phyloP scores from a whole-genome alignment of 2,888 invertebrate species.

The Teleogryllus oceanicus region DNA sequence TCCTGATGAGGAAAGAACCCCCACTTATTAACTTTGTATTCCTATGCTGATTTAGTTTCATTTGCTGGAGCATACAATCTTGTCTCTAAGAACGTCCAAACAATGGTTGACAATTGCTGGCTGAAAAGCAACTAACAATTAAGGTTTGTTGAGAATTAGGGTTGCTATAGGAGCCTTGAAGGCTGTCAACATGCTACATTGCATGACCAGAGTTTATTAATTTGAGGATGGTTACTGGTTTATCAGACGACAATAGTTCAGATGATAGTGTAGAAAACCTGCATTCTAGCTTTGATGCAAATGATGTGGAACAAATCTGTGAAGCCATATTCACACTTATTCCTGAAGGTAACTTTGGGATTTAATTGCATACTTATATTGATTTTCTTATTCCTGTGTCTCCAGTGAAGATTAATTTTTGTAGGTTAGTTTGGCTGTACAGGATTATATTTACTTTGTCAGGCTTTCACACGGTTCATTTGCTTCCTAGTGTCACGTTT shows the following conservation, averaged over 20 bases:
- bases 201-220: neutral
- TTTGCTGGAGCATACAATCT: neutral
- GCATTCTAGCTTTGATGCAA: conserved; percentile 38
- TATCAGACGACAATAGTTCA: conserved; percentile 5
- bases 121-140: neutral
- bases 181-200: conserved; percentile 21
- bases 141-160: neutral
- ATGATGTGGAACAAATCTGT: conserved; percentile 40
- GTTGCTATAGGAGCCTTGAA: neutral
- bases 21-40: too few species aligned
- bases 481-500: conserved; percentile 38
- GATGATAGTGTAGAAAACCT: neutral
- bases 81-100: too few species aligned
- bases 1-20: too few species aligned
- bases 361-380: too few species aligned
- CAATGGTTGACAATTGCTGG: too few species aligned
- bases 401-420: too few species aligned
- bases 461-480: neutral
- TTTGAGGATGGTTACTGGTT: neutral
- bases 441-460: too few species aligned
- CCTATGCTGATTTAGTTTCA: neutral
- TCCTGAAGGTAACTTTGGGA: conserved; percentile 38
- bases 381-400: too few species aligned
- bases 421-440: too few species aligned
- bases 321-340: conserved; percentile 41